These are phyloP conservation scores for Acropora yongei DNA, from an alignment of 64 coral and sea anemone genomes.

Conservation along the genomic window DNA sequence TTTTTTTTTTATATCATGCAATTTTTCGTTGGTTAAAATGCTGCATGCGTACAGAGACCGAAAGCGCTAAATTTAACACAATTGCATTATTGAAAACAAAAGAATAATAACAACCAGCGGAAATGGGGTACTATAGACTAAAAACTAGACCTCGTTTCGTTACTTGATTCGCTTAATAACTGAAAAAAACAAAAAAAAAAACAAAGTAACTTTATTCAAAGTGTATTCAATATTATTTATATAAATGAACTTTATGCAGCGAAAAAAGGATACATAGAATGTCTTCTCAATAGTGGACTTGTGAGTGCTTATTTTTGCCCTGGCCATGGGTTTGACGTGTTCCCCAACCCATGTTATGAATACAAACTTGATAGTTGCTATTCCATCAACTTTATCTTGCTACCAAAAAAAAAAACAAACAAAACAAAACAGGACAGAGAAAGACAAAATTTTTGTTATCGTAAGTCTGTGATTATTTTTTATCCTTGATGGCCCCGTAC, in stretches of 20 bases:
- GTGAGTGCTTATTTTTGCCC: constrained; percentile 94
- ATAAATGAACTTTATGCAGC: background rate
- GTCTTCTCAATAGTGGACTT: constrained; percentile 80
- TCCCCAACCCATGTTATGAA: constrained; percentile 95
- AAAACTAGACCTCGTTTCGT: no score
- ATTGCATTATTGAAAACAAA: no score
- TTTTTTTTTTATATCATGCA: no score
- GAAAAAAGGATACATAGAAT: constrained; percentile 90
- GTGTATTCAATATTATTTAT: background rate
- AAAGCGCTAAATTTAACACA: no score
- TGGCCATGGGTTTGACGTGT: constrained; percentile 87
- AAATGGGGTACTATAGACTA: no score
- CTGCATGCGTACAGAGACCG: no score
- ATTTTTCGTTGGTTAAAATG: no score
- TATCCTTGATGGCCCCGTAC: no score
- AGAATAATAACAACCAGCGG: no score
- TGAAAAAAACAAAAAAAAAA: background rate
- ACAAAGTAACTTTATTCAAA: background rate
- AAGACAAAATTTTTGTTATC: no score
- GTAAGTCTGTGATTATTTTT: no score
- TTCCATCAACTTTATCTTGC: constrained; percentile 89
- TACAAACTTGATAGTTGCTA: constrained; percentile 91
- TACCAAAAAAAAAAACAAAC: background rate
- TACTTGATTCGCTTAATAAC: background rate
- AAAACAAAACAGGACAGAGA: no score